These are phyloP conservation scores for Mus musculus DNA, from an alignment of 2,113 vertebrate genomes.

Conservation along the genomic window GRCm39 chr10:96221001-96221500, in stretches of 20 bases:
- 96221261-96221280: slow-evolving; percentile 5
- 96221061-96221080: slow-evolving; percentile 21
- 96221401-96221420: background rate
- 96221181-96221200: background rate
- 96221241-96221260: background rate
- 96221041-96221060: background rate
- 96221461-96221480: background rate
- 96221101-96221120: background rate
- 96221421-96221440: background rate
- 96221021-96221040: background rate
- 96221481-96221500: background rate
- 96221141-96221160: slow-evolving; percentile 30
- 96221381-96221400: background rate
- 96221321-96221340: slow-evolving; percentile 9
- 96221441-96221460: background rate
- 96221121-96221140: background rate
- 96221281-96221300: background rate
- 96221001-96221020: background rate
- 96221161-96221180: background rate
- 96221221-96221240: background rate
- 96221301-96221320: background rate
- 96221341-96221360: background rate
- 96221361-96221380: background rate
- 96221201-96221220: background rate
- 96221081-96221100: background rate